Conservation (phyloP, 2,888 invertebrate species). For the Stenchaetothrips biformis region DNA sequence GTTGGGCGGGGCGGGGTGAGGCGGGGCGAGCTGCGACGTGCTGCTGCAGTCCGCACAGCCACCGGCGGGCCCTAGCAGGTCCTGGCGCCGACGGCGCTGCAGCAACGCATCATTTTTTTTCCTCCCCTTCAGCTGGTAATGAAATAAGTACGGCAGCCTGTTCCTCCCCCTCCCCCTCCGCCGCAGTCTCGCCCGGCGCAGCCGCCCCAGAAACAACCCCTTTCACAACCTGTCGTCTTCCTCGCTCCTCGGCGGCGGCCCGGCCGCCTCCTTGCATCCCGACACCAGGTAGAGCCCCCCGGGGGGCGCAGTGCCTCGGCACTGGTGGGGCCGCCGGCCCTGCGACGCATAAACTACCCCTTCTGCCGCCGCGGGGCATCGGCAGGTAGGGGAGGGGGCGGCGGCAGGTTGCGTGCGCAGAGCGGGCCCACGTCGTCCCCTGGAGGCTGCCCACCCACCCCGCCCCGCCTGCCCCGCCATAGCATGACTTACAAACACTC, state of each 20-base stretch:
- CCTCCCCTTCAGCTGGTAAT: not conserved
- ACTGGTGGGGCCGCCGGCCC: not conserved
- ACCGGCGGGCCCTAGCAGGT: not conserved
- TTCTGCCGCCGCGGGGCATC: not conserved
- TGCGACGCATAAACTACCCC: conserved; percentile 1
- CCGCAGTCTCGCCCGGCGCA: not conserved
- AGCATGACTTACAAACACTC: conserved; percentile 25
- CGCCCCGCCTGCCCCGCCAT: not conserved
- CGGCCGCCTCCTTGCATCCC: no score
- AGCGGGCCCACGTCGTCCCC: not conserved
- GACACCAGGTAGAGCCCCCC: no score
- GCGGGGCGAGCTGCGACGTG: not conserved
- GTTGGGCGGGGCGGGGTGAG: no score
- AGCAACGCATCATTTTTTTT: not conserved
- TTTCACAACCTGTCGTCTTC: no score
- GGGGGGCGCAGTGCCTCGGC: not conserved
- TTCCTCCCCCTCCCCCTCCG: not conserved
- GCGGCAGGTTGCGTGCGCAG: not conserved
- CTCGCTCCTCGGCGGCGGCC: no score
- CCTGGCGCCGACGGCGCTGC: not conserved
- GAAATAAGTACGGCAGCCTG: not conserved
- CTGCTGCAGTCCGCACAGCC: not conserved
- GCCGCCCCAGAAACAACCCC: no score
- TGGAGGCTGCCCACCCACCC: not conserved
- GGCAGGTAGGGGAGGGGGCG: not conserved